Evolutionary conservation across 2,888 invertebrate genomes (phyloP), one percentile per base, ranked within the genome.

Genomic region (Vesta saturnalis): DNA sequence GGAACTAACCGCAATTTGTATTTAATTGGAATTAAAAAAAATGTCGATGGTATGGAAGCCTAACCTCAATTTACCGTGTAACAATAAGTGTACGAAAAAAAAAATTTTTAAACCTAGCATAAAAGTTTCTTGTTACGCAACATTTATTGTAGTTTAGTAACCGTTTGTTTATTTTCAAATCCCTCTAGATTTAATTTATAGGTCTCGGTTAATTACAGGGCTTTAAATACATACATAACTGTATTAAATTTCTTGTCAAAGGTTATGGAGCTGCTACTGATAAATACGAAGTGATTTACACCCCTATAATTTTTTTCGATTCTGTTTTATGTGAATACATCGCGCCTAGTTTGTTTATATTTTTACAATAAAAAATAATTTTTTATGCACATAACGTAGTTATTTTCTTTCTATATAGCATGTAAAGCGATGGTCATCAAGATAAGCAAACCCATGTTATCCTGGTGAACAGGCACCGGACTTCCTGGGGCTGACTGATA

Each of bases 361-460:
- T 10, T 35, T 35, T 6, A 35, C 6, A 35, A 35, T 10, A 10
- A 35, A 35, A 6, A 35, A 35, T 35, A 8, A 10, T 35, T 35
- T 35, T n/a, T n/a, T n/a, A 47, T 1, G 12, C 52, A 6, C 10
- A 58, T 43, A 43, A 35, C 52, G 14, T 6, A 35, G 39, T 35
- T 58, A 58, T 58, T 58, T 58, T 58, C 18, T 39, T 58, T 35
- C 6, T 18, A 3, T 35, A 39, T 58, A 58, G 39, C 35, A 10
- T 35, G n/a, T 39, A 58, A 30, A 39, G 58, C 55, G 79, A 79
- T 79, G 73, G 72, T 71, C 73, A 78, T 79, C 77, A 75, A 73
- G 79, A 79, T 79, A 79, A 74, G 72, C 55, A 77, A 79, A 78
- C 75, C 78, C 77, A 74, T 77, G 73, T 79, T 79, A 79, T 79